Evolutionary conservation across 2,797 vertebrate genomes (phyloP).

Genomic region (Steatocranus sp.): DNA sequence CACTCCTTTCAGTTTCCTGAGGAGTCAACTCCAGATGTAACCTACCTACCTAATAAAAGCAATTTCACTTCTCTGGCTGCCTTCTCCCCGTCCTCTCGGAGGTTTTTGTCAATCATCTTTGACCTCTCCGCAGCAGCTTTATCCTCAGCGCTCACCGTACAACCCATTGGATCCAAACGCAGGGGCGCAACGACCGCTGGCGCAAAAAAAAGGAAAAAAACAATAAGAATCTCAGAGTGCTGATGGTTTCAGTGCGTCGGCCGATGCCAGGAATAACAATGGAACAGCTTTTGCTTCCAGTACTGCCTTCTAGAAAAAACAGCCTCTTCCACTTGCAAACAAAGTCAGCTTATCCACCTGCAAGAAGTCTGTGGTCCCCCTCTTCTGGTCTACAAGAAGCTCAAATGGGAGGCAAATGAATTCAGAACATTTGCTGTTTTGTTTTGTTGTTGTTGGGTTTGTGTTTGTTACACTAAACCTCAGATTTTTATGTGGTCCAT

Average conservation of each 20-base stretch:
- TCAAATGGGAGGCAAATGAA: neutral
- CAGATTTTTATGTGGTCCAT: conserved; percentile 34
- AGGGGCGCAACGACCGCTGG: conserved; percentile 39
- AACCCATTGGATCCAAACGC: conserved; percentile 85
- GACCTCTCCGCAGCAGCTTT: conserved; percentile 96
- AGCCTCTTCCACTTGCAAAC: neutral
- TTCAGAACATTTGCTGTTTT: neutral
- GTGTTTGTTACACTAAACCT: neutral
- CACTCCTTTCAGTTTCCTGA: neutral
- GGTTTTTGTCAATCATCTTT: conserved; percentile 97
- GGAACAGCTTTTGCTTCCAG: conserved; percentile 2
- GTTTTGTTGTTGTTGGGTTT: neutral
- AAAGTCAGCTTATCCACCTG: neutral
- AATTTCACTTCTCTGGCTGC: conserved; percentile 95
- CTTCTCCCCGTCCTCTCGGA: conserved; percentile 96
- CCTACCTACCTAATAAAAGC: conserved; percentile 90
- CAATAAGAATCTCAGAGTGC: neutral
- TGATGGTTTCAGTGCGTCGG: neutral
- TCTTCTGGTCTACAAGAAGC: neutral
- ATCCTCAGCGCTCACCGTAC: conserved; percentile 95
- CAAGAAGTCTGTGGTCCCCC: conserved; percentile 5
- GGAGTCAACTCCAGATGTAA: neutral
- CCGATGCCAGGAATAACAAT: neutral
- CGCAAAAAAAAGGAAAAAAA: neutral
- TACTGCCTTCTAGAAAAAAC: neutral